Base-by-base conservation (phyloP, 1,140 invertebrate genomes). In the Paracyclopina nana region DNA sequence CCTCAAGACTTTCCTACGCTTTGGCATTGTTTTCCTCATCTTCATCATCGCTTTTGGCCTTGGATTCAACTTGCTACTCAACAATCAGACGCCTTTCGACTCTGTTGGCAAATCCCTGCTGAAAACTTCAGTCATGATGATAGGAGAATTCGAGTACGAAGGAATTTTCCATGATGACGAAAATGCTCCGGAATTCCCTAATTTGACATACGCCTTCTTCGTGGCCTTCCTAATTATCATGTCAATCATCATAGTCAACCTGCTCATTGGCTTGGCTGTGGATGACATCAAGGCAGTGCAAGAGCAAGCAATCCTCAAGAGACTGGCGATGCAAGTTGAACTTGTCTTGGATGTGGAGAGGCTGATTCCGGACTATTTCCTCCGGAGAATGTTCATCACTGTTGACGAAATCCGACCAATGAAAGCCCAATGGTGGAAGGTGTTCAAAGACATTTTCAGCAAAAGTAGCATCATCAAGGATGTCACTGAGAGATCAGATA, bases 51-150 rank as follows among this genome's bases (percentile, higher is more conserved):
- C 68, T 20, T 72, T 72, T 58, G 66, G 62, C 11, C 51, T 72
- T 2, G 61, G 62, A 22, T 73, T 72, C 55, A 66, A 60, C 54
- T 57, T 64, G 11, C 52, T 72, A 11, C 54, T 72, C 4, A 59
- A 60, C 28, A 63, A 67, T 51, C 62, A 65, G 58, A 66, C 68
- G 55, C 46, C 51, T 2, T 16, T 38, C 34, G 20, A 2, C 20
- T 3, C 20, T 38, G 5, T n/a, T n/a, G n/a, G n/a, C n/a, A n/a
- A n/a, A n/a, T n/a, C 54, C 75, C 79, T 85, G 1, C 61, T 85
- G 0, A 87, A 85, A 65, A 80, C 80, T 0, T 72, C 83, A 1
- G 78, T 84, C 28, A 86, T 87, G 82, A 83, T 85, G 80, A 80
- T 80, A 0, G 82, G 82, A 0, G 79, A 86, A 60, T 62, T 86